phyloP scores from a whole-genome alignment of 1,140 invertebrate species.

The Leptoteleia sp. region DNA sequence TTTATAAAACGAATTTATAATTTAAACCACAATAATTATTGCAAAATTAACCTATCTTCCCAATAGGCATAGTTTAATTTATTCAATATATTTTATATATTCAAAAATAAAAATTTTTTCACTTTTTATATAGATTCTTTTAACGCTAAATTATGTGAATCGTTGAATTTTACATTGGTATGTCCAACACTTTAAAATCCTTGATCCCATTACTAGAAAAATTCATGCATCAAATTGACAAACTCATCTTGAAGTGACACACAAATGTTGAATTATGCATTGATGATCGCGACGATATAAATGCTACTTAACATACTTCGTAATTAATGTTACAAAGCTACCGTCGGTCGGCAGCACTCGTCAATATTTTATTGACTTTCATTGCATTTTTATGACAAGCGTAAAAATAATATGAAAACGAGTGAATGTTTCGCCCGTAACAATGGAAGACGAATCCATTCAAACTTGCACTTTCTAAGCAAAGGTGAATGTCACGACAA shows the following conservation, averaged over 20 bases:
- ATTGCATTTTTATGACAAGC: constrained; percentile 18
- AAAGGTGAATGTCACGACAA: constrained; percentile 64
- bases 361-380: constrained; percentile 40
- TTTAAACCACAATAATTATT: too few relatives aligned
- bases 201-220: constrained; percentile 47
- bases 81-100: too few relatives aligned
- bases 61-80: too few relatives aligned
- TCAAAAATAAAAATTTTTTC: too few relatives aligned
- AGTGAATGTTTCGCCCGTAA: constrained; percentile 32
- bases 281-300: constrained; percentile 8
- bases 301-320: constrained; percentile 37
- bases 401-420: constrained; percentile 27
- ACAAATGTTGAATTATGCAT: constrained; percentile 51
- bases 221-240: constrained; percentile 51
- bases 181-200: constrained; percentile 9
- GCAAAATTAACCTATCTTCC: too few relatives aligned
- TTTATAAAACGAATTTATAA: too few relatives aligned
- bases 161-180: background rate
- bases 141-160: too few relatives aligned
- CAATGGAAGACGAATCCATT: constrained; percentile 52
- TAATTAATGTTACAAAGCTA: constrained; percentile 14
- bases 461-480: constrained; percentile 63
- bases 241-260: constrained; percentile 50
- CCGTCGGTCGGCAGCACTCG: constrained; percentile 8
- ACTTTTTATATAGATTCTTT: background rate